Evolutionary conservation across 64 coral and sea anemone genomes (phyloP), one percentile per base, ranked within the genome.

Genomic region (Montipora capricornis): DNA sequence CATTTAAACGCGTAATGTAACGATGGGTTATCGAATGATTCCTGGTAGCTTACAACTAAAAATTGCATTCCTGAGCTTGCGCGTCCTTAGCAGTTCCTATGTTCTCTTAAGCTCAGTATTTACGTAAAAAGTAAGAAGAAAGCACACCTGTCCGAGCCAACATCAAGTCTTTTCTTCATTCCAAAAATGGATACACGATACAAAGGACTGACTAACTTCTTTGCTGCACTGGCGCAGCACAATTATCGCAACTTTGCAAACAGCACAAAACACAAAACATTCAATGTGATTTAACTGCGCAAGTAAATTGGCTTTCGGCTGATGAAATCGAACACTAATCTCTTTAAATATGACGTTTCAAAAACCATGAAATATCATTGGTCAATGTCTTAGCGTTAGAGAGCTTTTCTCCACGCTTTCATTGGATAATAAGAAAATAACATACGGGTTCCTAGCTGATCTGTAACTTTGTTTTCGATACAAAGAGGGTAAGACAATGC

Each of bases 261-360:
- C 44, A 49, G 2, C 46, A 12, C 16, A 50, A 17, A 51, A 8
- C 14, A 24, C 1, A 50, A 37, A 47, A 47, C 62, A 49, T 20
- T 68, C 60, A 71, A 86, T 48, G n/a, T 14, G 19, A 62, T 86
- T 73, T 19, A 51, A 6, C 47, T 86, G 47, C 82, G 66, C 82
- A 52, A 49, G 15, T 24, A 73, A 86, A 44, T 49, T 2, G 5
- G n/a, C 82, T 19, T 11, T 2, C 8, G 5, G 53, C 53, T 57
- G 6, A 57, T 57, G 6, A 57, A 57, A 57, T 57, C 6, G 3
- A 68, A 20, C 66, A 5, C 3, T 2, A 47, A 19, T 6, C 57
- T 47, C 12, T 71, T 86, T 86, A 50, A 71, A 86, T 8, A 8
- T 73, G 46, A 50, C 64, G 66, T 51, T 52, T 79, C 1, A 19